Evolutionary conservation across 2,113 vertebrate species (phyloP), one percentile per base, ranked within the genome.

Genomic region (Nerophis lumbriciformis): DNA sequence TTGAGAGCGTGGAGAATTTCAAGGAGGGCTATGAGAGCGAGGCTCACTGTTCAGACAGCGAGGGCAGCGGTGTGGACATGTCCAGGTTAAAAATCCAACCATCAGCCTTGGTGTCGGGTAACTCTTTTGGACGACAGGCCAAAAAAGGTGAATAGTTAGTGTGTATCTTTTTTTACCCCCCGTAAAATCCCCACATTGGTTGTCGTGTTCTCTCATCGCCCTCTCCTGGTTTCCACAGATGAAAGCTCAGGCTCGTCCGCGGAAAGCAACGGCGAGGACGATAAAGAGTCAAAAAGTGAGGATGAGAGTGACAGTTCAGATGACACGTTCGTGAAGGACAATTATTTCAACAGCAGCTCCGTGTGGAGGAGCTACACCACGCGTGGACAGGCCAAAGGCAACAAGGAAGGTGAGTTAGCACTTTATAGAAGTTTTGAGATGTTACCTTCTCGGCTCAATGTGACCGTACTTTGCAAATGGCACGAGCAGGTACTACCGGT

Each of bases 1-100:
- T 99, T 0, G 97, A 99, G 90, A 99, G 96, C 1, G 97, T 99
- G 88, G 97, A 98, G 88, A 97, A 95, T 85, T 97, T 96, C 83
- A 99, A 99, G 81, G 96, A 99, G 59, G 97, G 97, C 36, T 99
- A 99, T 13, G 97, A 99, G 83, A 99, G 96, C 4, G 97, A 99
- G 5, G 93, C 93, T 1, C 92, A 93, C 56, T 96, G 92, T 69
- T 96, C 95, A 0, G 90, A 91, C 59, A 97, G 95, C 0, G 95
- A 98, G 72, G 97, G 95, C 78, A 98, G 95, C 3, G 96, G 95
- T 0, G 97, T 99, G 37, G 95, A 99, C 78, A 71, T 97, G 62
- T 92, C 84, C n/a, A 77, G 82, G 38, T 82, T 91, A 11, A 90
- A 90, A 62, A 75, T 88, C 64, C 76, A 82, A 42, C 78, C 86